These are phyloP conservation scores for Cherax quadricarinatus DNA, from an alignment of 1,140 invertebrate genomes.

Conservation along the genomic window DNA sequence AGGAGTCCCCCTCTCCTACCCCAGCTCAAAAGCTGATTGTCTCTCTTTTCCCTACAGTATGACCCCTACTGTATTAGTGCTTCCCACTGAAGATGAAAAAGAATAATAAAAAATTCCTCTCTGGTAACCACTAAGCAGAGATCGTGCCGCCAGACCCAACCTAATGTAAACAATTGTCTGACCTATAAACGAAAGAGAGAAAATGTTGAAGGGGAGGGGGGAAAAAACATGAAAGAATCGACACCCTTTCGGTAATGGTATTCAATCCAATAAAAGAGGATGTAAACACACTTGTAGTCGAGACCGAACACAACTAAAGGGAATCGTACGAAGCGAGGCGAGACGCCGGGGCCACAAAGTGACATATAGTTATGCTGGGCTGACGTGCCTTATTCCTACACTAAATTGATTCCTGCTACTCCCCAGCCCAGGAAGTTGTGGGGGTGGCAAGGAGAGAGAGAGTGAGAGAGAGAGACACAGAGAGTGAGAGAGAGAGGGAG, in stretches of 20 bases:
- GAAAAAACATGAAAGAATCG: conserved; percentile 4
- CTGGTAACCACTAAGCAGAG: not conserved
- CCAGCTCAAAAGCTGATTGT: too few species aligned
- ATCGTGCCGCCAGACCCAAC: not conserved
- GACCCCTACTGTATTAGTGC: too few species aligned
- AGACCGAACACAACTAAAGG: conserved; percentile 40
- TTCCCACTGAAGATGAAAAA: too few species aligned
- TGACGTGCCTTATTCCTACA: conserved; percentile 63
- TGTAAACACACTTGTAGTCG: conserved; percentile 42
- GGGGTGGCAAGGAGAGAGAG: not conserved
- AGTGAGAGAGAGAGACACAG: not conserved
- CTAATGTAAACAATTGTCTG: not conserved
- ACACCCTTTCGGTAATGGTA: conserved; percentile 25
- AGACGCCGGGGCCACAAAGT: conserved; percentile 34
- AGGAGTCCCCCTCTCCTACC: too few species aligned
- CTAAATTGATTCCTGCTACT: conserved; percentile 61
- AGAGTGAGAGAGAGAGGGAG: not conserved
- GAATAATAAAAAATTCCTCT: not conserved
- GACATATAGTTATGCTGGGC: conserved; percentile 59
- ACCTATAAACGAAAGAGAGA: conserved; percentile 18
- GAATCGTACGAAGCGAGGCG: conserved; percentile 31
- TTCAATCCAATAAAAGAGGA: conserved; percentile 50
- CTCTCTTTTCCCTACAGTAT: too few species aligned
- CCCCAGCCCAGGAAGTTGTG: not conserved
- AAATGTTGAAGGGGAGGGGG: not conserved